Evolutionary conservation across 2,888 invertebrate species (phyloP), one percentile per base, ranked within the genome.

Genomic region (Uloborus plumipes): DNA sequence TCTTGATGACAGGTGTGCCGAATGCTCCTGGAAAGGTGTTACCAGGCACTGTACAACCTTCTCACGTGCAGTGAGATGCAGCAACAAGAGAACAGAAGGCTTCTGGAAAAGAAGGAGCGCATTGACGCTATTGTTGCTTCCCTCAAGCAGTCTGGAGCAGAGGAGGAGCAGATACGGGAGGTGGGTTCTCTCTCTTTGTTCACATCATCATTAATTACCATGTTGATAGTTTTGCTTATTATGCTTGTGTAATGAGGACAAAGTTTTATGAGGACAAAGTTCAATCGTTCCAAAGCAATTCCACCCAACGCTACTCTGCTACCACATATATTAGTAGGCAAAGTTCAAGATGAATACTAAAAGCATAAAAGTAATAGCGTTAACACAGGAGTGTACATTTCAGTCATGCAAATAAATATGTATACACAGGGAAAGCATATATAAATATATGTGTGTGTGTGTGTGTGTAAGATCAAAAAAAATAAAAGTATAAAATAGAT

Each of bases 31-130:
- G 93, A 94, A 87, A 91, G 92, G 85, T 93, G 93, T 87, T 94
- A 93, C 87, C 93, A 94, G 88, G 92, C 93, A 0, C 87, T 94
- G 39, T 93, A 91, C 86, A 95, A 95, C 88, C 91, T 92, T 6
- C 92, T 94, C 88, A 91, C 91, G 14, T 91, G 93, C 80, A 91
- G 93, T 22, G 92, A 92, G 81, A 91, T 92, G 86, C 94, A 93
- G 87, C 91, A 91, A 82, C 90, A 89, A 18, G 91, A 92, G 84
- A 93, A 96, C 89, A 93, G 93, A 88, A 92, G 96, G 16, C 92
- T 97, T 84, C 92, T 95, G 82, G 95, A 95, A 88, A 97, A 97
- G 89, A 94, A 95, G 87, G 93, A 95, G 86, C 92, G 95, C 88
- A 93, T 96, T 87, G 94, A 95, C 88, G 93, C 93, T 84, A 93